phyloP scores from a whole-genome alignment of 2,888 invertebrate species.

The Odontothrips loti region DNA sequence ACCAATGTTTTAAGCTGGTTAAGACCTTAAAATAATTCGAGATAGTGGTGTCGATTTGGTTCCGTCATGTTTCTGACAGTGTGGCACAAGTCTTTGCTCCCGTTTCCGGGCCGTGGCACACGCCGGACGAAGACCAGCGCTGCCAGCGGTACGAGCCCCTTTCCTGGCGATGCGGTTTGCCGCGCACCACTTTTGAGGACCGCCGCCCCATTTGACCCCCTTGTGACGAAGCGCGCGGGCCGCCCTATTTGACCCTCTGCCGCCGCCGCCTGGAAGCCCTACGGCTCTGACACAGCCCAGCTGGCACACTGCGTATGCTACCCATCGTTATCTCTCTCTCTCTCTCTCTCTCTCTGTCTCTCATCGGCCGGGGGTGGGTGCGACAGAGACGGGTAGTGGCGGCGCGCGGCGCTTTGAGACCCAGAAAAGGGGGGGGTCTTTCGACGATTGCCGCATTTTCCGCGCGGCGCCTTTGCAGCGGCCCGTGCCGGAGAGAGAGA shows the following conservation, averaged over 20 bases:
- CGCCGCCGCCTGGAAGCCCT: neutral
- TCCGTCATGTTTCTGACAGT: no score
- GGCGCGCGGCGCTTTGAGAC: no score
- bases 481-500: neutral
- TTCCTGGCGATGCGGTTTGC: neutral
- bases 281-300: neutral
- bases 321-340: no score
- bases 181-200: neutral
- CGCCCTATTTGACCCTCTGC: neutral
- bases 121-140: no score
- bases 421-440: neutral
- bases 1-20: no score
- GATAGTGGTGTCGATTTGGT: no score
- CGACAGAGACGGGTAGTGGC: no score
- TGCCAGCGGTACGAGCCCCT: neutral
- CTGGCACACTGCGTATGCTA: neutral
- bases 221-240: neutral
- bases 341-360: no score
- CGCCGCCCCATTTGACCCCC: neutral
- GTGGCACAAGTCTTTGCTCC: no score
- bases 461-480: constrained; percentile 21
- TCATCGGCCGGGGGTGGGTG: no score
- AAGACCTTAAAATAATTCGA: no score
- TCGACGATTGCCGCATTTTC: neutral
- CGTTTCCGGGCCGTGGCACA: no score